These are phyloP conservation scores for Pimephales promelas DNA, from an alignment of 2,113 vertebrate species.

Conservation along the genomic window DNA sequence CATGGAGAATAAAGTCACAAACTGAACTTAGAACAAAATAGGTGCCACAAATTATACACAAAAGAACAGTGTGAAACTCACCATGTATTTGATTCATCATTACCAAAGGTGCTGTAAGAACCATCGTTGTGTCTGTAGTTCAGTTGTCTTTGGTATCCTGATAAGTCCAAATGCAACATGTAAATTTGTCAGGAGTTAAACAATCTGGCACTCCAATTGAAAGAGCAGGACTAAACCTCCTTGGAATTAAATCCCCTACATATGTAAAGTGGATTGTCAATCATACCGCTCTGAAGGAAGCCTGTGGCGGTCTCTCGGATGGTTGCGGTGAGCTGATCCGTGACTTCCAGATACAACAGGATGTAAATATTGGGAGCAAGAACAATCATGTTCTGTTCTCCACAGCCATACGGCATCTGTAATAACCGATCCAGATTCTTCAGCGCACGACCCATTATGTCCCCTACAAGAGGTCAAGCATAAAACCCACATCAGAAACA, in stretches of 20 bases:
- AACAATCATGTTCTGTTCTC: conserved; percentile 87
- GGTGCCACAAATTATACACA: too few species aligned
- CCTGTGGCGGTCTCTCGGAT: conserved; percentile 50
- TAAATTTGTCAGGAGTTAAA: too few species aligned
- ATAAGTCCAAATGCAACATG: background rate
- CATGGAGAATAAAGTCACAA: too few species aligned
- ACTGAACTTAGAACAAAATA: too few species aligned
- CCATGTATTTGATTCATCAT: too few species aligned
- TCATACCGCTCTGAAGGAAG: background rate
- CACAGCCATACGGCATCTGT: conserved; percentile 85
- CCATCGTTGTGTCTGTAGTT: conserved; percentile 80
- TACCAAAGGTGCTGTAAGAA: too few species aligned
- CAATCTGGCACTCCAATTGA: too few species aligned
- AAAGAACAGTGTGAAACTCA: too few species aligned
- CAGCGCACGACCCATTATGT: conserved; percentile 82
- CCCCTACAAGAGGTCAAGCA: conserved; percentile 70
- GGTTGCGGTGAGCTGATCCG: conserved; percentile 80
- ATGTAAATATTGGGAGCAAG: too few species aligned
- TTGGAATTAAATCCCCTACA: background rate
- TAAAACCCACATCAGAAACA: background rate
- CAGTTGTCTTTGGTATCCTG: conserved; percentile 87
- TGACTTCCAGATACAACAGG: conserved; percentile 81
- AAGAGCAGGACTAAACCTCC: background rate
- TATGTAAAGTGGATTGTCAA: background rate
- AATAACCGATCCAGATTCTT: conserved; percentile 80